Evolutionary conservation across 1,140 invertebrate species (phyloP).

Genomic region (Conus betulinus): DNA sequence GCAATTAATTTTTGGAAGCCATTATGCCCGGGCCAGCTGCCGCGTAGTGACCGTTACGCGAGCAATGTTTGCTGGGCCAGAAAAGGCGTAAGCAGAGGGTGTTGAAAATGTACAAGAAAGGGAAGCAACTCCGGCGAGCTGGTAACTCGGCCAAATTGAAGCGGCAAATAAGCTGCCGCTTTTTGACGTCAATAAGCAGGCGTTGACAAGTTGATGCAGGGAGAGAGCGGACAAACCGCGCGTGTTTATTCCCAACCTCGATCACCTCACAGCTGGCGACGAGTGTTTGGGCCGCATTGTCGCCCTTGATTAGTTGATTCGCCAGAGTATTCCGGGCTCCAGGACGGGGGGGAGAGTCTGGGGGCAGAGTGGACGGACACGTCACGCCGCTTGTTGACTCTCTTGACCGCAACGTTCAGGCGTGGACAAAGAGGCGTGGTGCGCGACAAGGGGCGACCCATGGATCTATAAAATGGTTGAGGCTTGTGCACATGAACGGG

Average conservation of each 20-base stretch:
- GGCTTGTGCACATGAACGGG: no score
- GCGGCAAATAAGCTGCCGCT: not conserved
- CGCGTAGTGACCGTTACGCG: no score
- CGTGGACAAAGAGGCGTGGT: no score
- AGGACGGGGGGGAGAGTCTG: no score
- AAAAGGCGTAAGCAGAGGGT: not conserved
- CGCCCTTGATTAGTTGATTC: not conserved
- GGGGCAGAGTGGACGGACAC: no score
- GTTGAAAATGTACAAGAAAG: conserved; percentile 9
- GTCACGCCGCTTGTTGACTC: no score
- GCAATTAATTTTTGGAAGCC: no score
- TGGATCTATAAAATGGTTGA: no score
- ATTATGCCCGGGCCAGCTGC: no score
- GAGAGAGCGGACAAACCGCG: not conserved
- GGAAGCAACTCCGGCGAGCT: not conserved
- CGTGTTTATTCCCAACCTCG: conserved; percentile 16
- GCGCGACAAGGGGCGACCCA: no score
- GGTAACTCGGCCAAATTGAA: not conserved
- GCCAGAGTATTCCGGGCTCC: not conserved
- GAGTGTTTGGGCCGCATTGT: conserved; percentile 3
- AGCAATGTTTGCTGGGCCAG: no score
- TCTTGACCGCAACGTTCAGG: no score
- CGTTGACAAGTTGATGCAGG: conserved; percentile 1
- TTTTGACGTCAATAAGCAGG: not conserved
- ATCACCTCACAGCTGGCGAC: not conserved